Percentiles rank a stretch among this genome's conserved stretches.
These are phyloP conservation scores for Rotaria sp. DNA, from an alignment of 2,888 invertebrate species.

Conservation along the genomic window DNA sequence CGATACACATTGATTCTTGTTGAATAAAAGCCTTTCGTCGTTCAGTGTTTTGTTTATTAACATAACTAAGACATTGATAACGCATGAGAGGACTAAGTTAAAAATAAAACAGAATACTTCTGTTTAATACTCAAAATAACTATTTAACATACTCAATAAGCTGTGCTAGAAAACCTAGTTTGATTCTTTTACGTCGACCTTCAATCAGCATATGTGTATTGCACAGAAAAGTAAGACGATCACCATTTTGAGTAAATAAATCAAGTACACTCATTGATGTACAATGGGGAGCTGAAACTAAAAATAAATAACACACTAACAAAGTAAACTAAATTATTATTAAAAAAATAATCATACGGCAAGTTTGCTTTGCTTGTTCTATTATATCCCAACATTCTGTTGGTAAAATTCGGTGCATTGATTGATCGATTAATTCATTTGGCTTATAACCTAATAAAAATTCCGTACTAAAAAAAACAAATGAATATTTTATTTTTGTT, in stretches of 20 bases:
- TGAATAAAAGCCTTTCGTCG: background rate
- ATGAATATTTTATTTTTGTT: background rate
- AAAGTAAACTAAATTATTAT: background rate
- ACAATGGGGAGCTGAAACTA: background rate
- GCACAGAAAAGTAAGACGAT: background rate
- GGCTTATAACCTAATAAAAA: background rate
- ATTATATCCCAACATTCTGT: background rate
- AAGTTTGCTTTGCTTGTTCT: constrained; percentile 13
- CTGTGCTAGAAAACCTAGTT: background rate
- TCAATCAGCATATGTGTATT: background rate
- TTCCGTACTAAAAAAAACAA: background rate
- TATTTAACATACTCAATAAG: constrained; percentile 14
- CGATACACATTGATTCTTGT: background rate
- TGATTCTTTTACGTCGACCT: constrained; percentile 10
- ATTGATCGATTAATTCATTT: background rate
- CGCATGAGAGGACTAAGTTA: background rate
- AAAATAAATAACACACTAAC: background rate
- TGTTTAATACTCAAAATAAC: background rate
- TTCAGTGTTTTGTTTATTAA: background rate
- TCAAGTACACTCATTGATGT: background rate
- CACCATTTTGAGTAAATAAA: background rate
- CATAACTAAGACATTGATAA: background rate
- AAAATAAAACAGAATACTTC: background rate
- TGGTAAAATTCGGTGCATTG: background rate
- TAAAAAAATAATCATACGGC: background rate